A percentile compares a stretch with the other conserved stretches of the same genome.
Conservation (phyloP, 1,140 invertebrate genomes). For the Anastrepha ludens region DNA sequence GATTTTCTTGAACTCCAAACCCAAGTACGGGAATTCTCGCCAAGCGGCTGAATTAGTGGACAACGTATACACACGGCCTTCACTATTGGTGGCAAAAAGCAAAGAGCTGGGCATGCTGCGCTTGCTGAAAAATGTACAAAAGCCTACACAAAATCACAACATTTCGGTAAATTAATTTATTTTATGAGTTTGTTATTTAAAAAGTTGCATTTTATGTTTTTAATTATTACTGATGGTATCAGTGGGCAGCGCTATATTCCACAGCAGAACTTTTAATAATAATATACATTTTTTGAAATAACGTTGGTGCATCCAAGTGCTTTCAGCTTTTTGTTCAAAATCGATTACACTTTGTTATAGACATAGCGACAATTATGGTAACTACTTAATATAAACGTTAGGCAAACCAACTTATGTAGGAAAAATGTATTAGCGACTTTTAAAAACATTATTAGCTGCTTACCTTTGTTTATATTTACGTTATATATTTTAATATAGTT, state of each 20-base stretch:
- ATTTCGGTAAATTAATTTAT: neutral
- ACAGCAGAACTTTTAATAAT: no score
- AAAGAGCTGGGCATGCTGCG: constrained; percentile 82
- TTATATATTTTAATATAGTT: neutral
- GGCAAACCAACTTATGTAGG: no score
- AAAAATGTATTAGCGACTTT: no score
- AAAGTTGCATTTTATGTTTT: neutral
- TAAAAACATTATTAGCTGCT: neutral
- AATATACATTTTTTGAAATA: neutral
- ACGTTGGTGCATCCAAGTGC: neutral
- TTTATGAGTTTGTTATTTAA: neutral
- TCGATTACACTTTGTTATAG: constrained; percentile 32
- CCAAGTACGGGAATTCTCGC: constrained; percentile 88
- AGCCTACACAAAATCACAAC: neutral
- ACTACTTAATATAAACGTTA: neutral
- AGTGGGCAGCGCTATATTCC: no score
- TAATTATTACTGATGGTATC: no score
- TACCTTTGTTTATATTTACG: neutral
- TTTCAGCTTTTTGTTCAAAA: constrained; percentile 2
- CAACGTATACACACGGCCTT: constrained; percentile 88
- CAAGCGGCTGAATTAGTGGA: constrained; percentile 86
- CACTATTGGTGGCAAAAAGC: constrained; percentile 90
- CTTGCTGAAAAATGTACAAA: neutral
- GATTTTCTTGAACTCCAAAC: constrained; percentile 90
- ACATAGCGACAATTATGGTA: neutral